Evolutionary conservation across 2,797 vertebrate genomes (phyloP).

Genomic region (Crypturellus tataupa): DNA sequence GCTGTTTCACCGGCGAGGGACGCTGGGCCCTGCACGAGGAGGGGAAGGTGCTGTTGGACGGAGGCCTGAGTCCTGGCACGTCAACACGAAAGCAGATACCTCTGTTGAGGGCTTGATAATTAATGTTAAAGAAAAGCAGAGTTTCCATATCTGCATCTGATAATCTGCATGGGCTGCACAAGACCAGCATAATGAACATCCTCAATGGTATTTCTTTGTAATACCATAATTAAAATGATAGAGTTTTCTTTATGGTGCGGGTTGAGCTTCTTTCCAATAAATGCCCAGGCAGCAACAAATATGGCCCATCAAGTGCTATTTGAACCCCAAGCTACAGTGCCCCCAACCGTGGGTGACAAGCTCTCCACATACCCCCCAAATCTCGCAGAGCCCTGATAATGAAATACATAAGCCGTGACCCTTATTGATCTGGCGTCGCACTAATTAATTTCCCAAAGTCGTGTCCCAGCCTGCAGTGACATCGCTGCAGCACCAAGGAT

Average conservation of each 20-base stretch:
- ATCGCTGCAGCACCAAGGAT: neutral
- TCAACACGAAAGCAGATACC: neutral
- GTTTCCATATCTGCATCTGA: conserved; percentile 19
- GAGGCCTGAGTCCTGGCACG: neutral
- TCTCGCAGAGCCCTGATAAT: conserved; percentile 65
- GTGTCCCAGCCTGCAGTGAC: conserved; percentile 38
- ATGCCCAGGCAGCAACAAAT: neutral
- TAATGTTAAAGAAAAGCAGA: conserved; percentile 69
- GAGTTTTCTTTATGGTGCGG: conserved; percentile 36
- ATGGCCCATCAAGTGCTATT: neutral
- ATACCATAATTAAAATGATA: conserved; percentile 16
- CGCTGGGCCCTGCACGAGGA: neutral
- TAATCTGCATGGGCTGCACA: conserved; percentile 30
- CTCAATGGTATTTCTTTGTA: conserved; percentile 13
- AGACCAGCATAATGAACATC: conserved; percentile 38
- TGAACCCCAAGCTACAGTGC: neutral
- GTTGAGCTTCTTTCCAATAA: neutral
- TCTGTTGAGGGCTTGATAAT: conserved; percentile 63
- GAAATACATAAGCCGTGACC: conserved; percentile 71
- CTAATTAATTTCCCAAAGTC: conserved; percentile 73
- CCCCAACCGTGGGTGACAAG: conserved; percentile 3
- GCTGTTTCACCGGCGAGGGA: neutral
- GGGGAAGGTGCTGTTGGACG: neutral
- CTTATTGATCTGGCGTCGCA: conserved; percentile 57
- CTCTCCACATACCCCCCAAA: conserved; percentile 46